These are phyloP conservation scores for Danio rerio DNA, from an alignment of 2,113 vertebrate genomes.

Conservation along the genomic window GRCz12tu NC_133193.1:36266501-36267000, in stretches of 20 bases:
- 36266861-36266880: constrained; percentile 45
- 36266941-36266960: constrained; percentile 49
- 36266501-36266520: too few species aligned
- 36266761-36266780: background rate
- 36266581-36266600: constrained; percentile 48
- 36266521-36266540: too few species aligned
- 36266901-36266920: constrained; percentile 57
- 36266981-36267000: too few species aligned
- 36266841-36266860: background rate
- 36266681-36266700: constrained; percentile 68
- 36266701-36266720: constrained; percentile 48
- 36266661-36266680: constrained; percentile 68
- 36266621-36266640: constrained; percentile 41
- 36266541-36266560: background rate
- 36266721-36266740: too few species aligned
- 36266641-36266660: constrained; percentile 68
- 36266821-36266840: background rate
- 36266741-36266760: too few species aligned
- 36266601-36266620: constrained; percentile 63
- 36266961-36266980: constrained; percentile 65
- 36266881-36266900: constrained; percentile 63
- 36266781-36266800: too few species aligned
- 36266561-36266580: constrained; percentile 61
- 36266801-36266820: background rate
- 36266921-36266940: too few species aligned